These are phyloP conservation scores for Labrus mixtus DNA, from an alignment of 2,113 vertebrate genomes.

Conservation along the genomic window DNA sequence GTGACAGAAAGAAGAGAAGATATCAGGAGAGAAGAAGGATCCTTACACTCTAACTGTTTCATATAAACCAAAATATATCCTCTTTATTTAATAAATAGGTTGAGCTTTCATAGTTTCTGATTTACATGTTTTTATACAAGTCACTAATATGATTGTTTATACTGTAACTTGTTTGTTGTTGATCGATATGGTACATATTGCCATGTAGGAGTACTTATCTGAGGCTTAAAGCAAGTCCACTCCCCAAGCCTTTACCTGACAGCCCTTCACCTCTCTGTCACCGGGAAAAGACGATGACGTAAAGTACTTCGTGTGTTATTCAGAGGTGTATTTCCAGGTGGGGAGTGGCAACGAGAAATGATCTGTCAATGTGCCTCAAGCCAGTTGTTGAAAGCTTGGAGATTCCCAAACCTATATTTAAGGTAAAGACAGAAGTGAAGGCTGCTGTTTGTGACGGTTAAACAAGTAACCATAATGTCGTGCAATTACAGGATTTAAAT, in stretches of 20 bases:
- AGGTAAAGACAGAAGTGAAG: constrained; percentile 46
- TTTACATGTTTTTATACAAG: too few relatives aligned
- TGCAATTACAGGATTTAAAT: constrained; percentile 39
- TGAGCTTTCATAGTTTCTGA: too few relatives aligned
- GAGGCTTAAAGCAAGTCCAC: not conserved
- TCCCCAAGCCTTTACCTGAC: constrained; percentile 11
- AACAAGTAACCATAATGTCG: constrained; percentile 4
- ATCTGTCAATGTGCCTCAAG: constrained; percentile 53
- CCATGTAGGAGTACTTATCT: too few relatives aligned
- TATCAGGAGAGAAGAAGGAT: too few relatives aligned
- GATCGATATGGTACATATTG: too few relatives aligned
- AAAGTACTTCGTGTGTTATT: constrained; percentile 36
- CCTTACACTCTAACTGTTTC: too few relatives aligned
- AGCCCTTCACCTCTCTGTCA: constrained; percentile 23
- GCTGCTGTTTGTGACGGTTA: constrained; percentile 34
- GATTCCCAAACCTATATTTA: constrained; percentile 66
- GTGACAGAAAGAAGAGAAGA: too few relatives aligned
- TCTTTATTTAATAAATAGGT: too few relatives aligned
- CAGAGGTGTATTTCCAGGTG: constrained; percentile 39
- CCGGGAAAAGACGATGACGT: constrained; percentile 27
- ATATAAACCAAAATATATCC: too few relatives aligned
- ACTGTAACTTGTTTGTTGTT: too few relatives aligned
- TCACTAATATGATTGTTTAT: too few relatives aligned
- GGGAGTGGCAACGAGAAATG: constrained; percentile 42
- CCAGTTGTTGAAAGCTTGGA: constrained; percentile 58